A percentile compares a stretch with the other conserved stretches of the same genome.
These are phyloP conservation scores for Chironomus striatipennis DNA, from an alignment of 1,140 invertebrate species.

Conservation along the genomic window DNA sequence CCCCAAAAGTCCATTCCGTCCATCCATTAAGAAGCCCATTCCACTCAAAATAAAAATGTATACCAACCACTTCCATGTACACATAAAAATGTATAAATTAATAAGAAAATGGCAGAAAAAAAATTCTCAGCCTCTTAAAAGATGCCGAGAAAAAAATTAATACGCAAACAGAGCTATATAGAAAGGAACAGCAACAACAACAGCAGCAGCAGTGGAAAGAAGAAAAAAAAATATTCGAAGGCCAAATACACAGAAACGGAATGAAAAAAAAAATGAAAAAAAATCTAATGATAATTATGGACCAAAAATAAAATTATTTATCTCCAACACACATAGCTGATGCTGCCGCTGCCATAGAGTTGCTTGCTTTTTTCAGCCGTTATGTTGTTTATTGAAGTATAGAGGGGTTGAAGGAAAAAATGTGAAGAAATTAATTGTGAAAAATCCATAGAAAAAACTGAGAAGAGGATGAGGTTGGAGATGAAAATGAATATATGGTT, in stretches of 20 bases:
- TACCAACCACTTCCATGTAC: constrained; percentile 2
- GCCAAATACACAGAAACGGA: background rate
- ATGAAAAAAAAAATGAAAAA: constrained; percentile 12
- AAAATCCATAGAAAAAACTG: constrained; percentile 16
- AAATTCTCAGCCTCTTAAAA: background rate
- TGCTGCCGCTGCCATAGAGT: background rate
- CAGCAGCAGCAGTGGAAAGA: background rate
- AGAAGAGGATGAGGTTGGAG: background rate
- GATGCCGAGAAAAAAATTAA: constrained; percentile 8
- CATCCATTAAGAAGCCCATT: background rate
- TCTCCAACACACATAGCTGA: constrained; percentile 20
- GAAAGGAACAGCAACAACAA: background rate
- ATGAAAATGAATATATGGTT: background rate
- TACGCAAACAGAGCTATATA: background rate
- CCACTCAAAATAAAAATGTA: background rate
- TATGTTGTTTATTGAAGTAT: background rate
- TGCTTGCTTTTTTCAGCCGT: constrained; percentile 6
- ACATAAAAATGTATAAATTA: constrained; percentile 22
- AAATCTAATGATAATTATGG: constrained; percentile 23
- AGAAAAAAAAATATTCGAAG: background rate
- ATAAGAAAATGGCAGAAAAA: constrained; percentile 18
- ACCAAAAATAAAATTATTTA: constrained; percentile 22
- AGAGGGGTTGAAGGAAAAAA: background rate
- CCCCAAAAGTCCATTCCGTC: background rate
- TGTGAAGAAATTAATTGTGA: constrained; percentile 23